A percentile compares a stretch with the other conserved stretches of the same genome.
Conservation (phyloP, 2,113 vertebrate species). For the Paradisaea rubra region DNA sequence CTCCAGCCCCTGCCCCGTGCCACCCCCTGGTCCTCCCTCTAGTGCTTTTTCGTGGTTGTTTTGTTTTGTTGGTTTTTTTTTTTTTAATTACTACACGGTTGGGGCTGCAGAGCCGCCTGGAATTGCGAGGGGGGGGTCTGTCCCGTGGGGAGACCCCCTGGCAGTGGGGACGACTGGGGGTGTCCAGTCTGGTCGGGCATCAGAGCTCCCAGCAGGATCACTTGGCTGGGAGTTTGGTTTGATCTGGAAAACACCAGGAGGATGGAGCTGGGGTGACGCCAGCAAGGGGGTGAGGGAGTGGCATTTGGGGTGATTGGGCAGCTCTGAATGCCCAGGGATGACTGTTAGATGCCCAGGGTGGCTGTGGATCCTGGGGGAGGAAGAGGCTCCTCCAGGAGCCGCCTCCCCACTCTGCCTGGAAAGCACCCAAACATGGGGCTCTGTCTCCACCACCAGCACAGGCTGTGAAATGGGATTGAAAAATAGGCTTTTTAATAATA, state of each 20-base stretch:
- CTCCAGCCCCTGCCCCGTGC: not conserved
- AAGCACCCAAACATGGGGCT: slow-evolving; percentile 24
- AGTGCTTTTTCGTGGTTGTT: not conserved
- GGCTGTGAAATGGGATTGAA: slow-evolving; percentile 33
- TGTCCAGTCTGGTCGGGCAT: not conserved
- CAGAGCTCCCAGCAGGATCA: not conserved
- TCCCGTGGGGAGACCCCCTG: not conserved
- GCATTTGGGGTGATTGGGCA: not conserved
- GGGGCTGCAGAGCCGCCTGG: not conserved
- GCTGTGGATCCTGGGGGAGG: not conserved
- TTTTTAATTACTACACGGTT: not conserved
- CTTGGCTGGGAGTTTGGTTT: not conserved
- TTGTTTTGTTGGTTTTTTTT: not conserved
- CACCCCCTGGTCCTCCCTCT: not conserved
- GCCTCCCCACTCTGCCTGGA: not conserved
- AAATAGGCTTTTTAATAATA: slow-evolving; percentile 51
- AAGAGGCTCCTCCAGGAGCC: not conserved
- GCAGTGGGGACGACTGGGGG: not conserved
- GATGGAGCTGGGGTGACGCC: not conserved
- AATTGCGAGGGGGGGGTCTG: not conserved
- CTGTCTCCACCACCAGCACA: not conserved
- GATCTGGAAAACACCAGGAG: not conserved
- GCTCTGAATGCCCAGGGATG: not conserved
- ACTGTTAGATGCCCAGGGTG: not conserved
- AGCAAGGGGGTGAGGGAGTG: not conserved